Evolutionary conservation across 2,888 invertebrate species (phyloP), one percentile per base, ranked within the genome.

Genomic region (Periphyllus acericola): DNA sequence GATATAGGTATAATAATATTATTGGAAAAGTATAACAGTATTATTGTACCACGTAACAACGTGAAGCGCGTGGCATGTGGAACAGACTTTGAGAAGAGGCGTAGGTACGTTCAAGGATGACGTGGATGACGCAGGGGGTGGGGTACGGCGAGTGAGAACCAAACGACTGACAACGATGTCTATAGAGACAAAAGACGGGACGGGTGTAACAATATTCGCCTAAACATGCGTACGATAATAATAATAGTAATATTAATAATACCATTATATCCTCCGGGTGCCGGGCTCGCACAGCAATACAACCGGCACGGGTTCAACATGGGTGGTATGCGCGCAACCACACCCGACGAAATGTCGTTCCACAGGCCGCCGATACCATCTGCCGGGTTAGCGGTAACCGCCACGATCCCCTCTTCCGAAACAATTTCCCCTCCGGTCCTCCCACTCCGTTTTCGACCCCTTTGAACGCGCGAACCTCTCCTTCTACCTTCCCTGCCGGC

Each of bases 281-380:
- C 79, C 66, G 74, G 25, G 46, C 17, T 5, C 40, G 46, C 3
- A 17, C 60, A 81, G 87, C 87, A 87, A 87, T 71, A 87, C 87
- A 81, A 87, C 87, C 81, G 81, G 74, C 87, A 87, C 86, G 80
- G 80, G 86, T 80, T 87, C 86, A 81, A 75, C 80, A 87, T 87
- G 87, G 87, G 87, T 87, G 87, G 87, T 81, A 81, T 80, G 78
- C 71, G 40, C 55, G 19, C 81, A 81, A 81, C 66, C 81, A 81
- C 85, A 80, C 85, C 85, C 85, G 79, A 79, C 78, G 85, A 86
- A 71, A 66, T 71, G 85, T 71, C 85, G 85, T 84, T 46, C 32
- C 68, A 25, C 71, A 11, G 72, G 34, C 21, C 34, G 34, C 8
- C 74, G 74, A 74, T 74, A 66, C 83, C 82, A 40, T 80, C 29